Evolutionary conservation across 2,797 vertebrate species (phyloP).

Genomic region (Spatula clypeata): DNA sequence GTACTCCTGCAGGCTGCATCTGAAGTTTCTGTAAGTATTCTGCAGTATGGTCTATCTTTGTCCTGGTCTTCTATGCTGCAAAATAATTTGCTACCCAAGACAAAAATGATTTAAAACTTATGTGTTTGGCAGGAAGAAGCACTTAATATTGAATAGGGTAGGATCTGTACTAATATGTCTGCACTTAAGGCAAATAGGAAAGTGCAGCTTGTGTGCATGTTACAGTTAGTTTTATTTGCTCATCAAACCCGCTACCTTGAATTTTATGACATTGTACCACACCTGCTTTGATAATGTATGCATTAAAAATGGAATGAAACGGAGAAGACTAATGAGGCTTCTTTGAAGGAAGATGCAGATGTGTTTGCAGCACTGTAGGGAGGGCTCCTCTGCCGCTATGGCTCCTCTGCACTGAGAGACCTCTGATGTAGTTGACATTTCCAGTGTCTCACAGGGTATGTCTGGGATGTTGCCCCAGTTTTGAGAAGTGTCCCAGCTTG

Average conservation of each 20-base stretch:
- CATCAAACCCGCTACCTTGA: neutral
- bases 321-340: neutral
- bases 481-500: rapidly evolving
- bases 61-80: neutral
- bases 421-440: neutral
- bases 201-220: neutral
- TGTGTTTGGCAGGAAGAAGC: neutral
- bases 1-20: neutral
- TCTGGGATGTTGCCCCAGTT: neutral
- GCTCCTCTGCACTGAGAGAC: neutral
- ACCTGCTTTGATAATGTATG: neutral
- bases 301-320: neutral
- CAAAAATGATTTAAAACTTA: neutral
- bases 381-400: neutral
- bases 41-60: neutral
- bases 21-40: neutral
- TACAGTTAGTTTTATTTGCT: neutral
- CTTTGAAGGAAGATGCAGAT: neutral
- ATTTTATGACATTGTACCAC: neutral
- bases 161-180: neutral
- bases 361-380: neutral
- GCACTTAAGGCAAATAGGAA: neutral
- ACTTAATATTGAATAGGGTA: neutral
- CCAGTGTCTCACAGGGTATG: neutral
- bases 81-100: neutral